These are phyloP conservation scores for Cyclophora albipunctata DNA, from an alignment of 2,888 invertebrate genomes.

Conservation along the genomic window DNA sequence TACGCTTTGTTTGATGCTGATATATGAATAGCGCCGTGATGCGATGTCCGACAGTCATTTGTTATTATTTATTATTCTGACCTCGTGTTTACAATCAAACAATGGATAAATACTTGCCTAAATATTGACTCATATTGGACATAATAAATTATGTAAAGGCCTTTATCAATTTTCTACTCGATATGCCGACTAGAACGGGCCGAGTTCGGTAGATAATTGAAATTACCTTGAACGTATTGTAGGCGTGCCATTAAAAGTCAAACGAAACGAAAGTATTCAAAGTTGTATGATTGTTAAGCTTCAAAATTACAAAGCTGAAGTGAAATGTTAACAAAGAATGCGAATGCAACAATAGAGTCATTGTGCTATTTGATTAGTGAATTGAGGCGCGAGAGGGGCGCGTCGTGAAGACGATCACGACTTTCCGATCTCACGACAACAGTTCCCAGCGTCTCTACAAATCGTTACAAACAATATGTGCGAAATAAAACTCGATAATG, in stretches of 20 bases:
- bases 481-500: slow-evolving; percentile 25
- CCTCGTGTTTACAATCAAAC: too few relatives aligned
- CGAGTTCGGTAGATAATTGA: too few relatives aligned
- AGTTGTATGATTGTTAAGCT: too few relatives aligned
- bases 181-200: too few relatives aligned
- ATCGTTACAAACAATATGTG: slow-evolving; percentile 37
- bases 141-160: too few relatives aligned
- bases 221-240: too few relatives aligned
- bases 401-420: slow-evolving; percentile 61
- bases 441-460: slow-evolving; percentile 53
- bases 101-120: too few relatives aligned
- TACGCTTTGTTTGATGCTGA: slow-evolving; percentile 36
- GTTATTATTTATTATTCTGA: slow-evolving; percentile 10
- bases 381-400: slow-evolving; percentile 44
- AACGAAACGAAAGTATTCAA: too few relatives aligned
- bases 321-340: slow-evolving; percentile 45
- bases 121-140: too few relatives aligned
- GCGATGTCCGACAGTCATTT: not conserved
- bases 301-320: slow-evolving; percentile 8
- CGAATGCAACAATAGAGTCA: slow-evolving; percentile 52
- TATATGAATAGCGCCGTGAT: slow-evolving; percentile 14
- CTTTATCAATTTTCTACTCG: too few relatives aligned
- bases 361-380: slow-evolving; percentile 59
- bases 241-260: too few relatives aligned
- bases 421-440: slow-evolving; percentile 54